A percentile compares a stretch with the other conserved stretches of the same genome.
Conservation (phyloP, 2,888 invertebrate genomes). For the Lordiphosa fenestrarum region DNA sequence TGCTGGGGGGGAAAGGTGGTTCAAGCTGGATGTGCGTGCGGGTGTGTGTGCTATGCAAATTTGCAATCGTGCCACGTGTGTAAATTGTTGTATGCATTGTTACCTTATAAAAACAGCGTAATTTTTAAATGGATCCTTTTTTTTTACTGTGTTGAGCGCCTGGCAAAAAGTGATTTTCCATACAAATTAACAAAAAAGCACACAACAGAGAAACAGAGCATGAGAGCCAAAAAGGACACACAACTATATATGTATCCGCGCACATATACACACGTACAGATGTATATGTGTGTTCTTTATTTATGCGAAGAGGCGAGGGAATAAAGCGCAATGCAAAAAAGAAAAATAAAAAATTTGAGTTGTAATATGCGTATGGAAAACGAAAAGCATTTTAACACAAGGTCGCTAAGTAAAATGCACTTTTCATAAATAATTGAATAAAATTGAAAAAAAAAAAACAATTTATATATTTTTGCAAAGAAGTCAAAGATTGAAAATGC, state of each 20-base stretch:
- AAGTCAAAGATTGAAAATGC: too few relatives aligned
- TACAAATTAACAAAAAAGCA: slow-evolving; percentile 72
- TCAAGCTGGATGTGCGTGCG: slow-evolving; percentile 24
- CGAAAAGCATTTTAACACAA: too few relatives aligned
- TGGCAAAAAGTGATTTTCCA: slow-evolving; percentile 70
- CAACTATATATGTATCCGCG: neutral
- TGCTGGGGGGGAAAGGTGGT: slow-evolving; percentile 6
- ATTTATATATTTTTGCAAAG: too few relatives aligned
- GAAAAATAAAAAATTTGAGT: slow-evolving; percentile 33
- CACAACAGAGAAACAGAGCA: slow-evolving; percentile 23
- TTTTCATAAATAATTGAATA: too few relatives aligned
- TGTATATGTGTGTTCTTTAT: slow-evolving; percentile 37
- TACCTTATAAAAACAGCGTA: slow-evolving; percentile 75
- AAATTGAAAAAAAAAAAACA: too few relatives aligned
- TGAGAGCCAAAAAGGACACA: slow-evolving; percentile 19
- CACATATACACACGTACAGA: neutral
- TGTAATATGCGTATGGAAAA: slow-evolving; percentile 31
- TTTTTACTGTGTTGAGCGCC: slow-evolving; percentile 2
- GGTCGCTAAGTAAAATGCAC: too few relatives aligned
- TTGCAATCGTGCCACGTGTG: slow-evolving; percentile 63
- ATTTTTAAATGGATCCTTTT: slow-evolving; percentile 72
- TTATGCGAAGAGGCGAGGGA: slow-evolving; percentile 22
- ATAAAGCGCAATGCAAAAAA: too few relatives aligned
- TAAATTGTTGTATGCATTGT: slow-evolving; percentile 75
- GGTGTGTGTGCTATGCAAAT: slow-evolving; percentile 65